Conservation (phyloP, 2,888 invertebrate species). For the Nephrotoma guestfalica region DNA sequence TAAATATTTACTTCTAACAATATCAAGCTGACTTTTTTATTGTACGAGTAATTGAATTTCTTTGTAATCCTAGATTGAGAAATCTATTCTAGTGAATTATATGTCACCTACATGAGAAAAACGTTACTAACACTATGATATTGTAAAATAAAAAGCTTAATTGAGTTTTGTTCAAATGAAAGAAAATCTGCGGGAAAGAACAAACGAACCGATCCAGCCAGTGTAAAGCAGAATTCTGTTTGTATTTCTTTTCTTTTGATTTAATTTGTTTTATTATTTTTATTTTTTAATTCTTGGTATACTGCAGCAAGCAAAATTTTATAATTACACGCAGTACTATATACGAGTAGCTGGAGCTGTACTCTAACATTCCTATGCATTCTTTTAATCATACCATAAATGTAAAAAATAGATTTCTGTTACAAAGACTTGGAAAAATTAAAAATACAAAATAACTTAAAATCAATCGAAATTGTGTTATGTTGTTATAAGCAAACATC, state of each 20-base stretch:
- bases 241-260: neutral
- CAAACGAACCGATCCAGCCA: neutral
- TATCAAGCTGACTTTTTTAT: no score
- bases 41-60: neutral
- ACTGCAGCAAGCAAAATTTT: neutral
- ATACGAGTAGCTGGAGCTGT: no score
- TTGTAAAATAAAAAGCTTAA: neutral
- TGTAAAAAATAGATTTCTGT: neutral
- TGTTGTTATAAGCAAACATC: neutral
- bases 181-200: neutral
- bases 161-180: neutral
- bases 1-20: neutral
- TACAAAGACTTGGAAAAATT: neutral
- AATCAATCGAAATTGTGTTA: neutral
- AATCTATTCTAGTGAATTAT: neutral
- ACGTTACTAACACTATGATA: neutral
- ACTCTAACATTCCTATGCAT: neutral
- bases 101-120: neutral
- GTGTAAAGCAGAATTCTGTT: neutral
- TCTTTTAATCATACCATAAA: neutral
- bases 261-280: neutral
- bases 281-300: neutral
- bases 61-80: neutral
- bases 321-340: neutral
- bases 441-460: neutral